phyloP scores from a whole-genome alignment of 2,797 vertebrate genomes.

The Odontamblyopus lacepedii region DNA sequence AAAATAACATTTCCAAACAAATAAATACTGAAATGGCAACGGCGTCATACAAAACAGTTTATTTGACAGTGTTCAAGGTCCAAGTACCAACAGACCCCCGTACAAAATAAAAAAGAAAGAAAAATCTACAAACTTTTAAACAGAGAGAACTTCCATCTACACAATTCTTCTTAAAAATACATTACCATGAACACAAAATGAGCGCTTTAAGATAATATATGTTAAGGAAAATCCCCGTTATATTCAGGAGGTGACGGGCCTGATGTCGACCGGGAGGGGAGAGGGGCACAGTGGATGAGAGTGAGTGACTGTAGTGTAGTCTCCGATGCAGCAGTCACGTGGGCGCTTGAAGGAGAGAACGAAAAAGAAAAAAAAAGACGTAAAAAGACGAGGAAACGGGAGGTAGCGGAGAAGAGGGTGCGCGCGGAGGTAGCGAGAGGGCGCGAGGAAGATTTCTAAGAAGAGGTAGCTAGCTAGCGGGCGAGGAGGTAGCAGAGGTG shows the following conservation, averaged over 20 bases:
- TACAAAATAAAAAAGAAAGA: conserved; percentile 42
- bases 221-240: conserved; percentile 51
- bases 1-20: no score
- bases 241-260: conserved; percentile 61
- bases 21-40: background rate
- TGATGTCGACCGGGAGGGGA: conserved; percentile 38
- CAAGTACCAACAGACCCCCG: conserved; percentile 58
- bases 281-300: conserved; percentile 21
- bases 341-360: conserved; percentile 46
- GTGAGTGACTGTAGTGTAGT: conserved; percentile 25
- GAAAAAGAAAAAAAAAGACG: conserved; percentile 8
- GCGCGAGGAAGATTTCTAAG: conserved; percentile 62
- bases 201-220: conserved; percentile 72
- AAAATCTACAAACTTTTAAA: conserved; percentile 78
- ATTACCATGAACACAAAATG: conserved; percentile 77
- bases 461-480: conserved; percentile 74
- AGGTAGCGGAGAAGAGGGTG: conserved; percentile 67
- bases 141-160: conserved; percentile 76
- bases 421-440: conserved; percentile 64
- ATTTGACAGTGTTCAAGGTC: conserved; percentile 65
- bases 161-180: conserved; percentile 84
- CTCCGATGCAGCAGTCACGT: conserved; percentile 72
- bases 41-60: conserved; percentile 56
- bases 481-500: conserved; percentile 71
- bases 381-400: conserved; percentile 32